phyloP scores from a whole-genome alignment of 2,797 vertebrate species.

The Amblyraja radiata region DNA sequence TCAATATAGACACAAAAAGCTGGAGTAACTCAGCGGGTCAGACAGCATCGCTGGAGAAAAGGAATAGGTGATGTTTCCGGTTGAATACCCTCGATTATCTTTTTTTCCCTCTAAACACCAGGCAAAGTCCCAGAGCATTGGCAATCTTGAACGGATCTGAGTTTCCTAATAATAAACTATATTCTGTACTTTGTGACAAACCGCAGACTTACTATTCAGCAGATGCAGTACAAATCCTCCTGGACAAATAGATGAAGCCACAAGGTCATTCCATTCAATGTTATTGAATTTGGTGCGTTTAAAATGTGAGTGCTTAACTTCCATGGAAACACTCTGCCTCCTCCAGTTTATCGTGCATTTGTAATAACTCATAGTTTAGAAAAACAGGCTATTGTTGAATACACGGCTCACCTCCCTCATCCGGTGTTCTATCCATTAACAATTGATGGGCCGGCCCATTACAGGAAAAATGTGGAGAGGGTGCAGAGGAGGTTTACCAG shows the following conservation, averaged over 20 bases:
- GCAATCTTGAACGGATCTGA: neutral
- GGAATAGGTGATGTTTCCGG: too few species aligned
- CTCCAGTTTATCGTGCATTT: neutral
- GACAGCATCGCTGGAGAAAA: too few species aligned
- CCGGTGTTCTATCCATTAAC: neutral
- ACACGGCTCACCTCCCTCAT: neutral
- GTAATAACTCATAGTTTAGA: neutral
- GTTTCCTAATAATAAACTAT: too few species aligned
- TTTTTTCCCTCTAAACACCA: too few species aligned
- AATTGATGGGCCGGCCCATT: too few species aligned
- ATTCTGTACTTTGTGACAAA: neutral
- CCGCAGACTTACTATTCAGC: neutral
- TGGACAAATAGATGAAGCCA: neutral
- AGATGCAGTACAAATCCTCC: neutral
- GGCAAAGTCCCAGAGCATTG: neutral
- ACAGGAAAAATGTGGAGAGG: too few species aligned
- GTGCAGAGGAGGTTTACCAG: too few species aligned
- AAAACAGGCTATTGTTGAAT: neutral
- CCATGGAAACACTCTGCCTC: neutral
- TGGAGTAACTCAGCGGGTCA: too few species aligned
- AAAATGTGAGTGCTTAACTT: neutral
- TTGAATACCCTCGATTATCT: too few species aligned
- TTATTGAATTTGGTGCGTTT: neutral
- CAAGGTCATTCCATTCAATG: neutral
- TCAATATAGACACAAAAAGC: too few species aligned